Base-by-base conservation (phyloP, 2,888 invertebrate genomes). In the Pristionchus fissidentatus region DNA sequence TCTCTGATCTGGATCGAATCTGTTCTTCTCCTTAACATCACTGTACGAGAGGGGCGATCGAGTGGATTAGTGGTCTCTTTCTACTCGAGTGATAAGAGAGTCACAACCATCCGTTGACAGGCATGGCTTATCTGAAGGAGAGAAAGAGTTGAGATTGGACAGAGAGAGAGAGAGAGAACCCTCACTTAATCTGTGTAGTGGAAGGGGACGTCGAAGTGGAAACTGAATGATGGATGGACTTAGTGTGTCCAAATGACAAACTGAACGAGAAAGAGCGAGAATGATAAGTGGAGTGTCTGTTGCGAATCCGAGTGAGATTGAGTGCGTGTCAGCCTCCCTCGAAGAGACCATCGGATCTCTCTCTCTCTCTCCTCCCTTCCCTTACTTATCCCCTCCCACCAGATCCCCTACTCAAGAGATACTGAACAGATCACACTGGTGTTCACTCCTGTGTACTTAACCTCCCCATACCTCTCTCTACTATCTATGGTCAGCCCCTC, bases 391-490 rank as follows among this genome's bases (percentile, higher is more conserved):
- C 35, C 22, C n/a, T 8, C 19, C 49, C 13, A 49, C 49, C 10
- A 49, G 49, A 49, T 19, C 49, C n/a, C n/a, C 49, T 49, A 49
- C 49, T 70, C 70, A 10, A 49, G 70, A 70, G 41, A 41, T 22
- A 38, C 22, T 1, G n/a, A 57, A 3, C 41, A 15, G 32, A 70
- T 70, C 70, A 70, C 41, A 70, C 32, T 38, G 26, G 43, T 49
- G 32, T 75, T 49, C 75, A 10, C 79, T 57, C 32, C 79, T 79
- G 79, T 79, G 79, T 79, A 41, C 79, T 57, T 79, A 79, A 49
- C 79, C 79, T 46, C 78, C 29, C 52, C 29, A 38, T 26, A 15
- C 41, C 41, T 41, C 79, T 57, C 60, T 52, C 55, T 41, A 29
- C 46, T 79, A 52, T 79, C 79, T 79, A 38, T 79, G 55, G 38